Percentiles rank a stretch among this genome's conserved stretches.
These are phyloP conservation scores for Dichetophora obliterata DNA, from an alignment of 2,888 invertebrate species.

Conservation along the genomic window DNA sequence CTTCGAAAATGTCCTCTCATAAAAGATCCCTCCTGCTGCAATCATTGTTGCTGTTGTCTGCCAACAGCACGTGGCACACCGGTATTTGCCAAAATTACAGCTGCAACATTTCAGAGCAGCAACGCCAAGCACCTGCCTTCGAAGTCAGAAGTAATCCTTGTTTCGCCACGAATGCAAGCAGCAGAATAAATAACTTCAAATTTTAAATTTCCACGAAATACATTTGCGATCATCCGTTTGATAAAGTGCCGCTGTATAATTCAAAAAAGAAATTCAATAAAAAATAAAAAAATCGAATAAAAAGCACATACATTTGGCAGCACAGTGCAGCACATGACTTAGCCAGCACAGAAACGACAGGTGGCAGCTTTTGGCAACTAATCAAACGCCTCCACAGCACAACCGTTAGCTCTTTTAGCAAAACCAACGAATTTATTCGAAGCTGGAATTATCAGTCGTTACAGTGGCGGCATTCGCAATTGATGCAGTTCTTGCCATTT, in stretches of 20 bases:
- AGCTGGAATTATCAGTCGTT: not conserved
- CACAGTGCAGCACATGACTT: not conserved
- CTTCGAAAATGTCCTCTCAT: too few species aligned
- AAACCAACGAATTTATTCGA: constrained; percentile 15
- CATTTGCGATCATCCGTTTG: constrained; percentile 31
- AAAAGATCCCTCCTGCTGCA: too few species aligned
- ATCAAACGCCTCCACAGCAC: constrained; percentile 28
- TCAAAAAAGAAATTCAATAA: not conserved
- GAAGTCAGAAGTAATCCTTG: not conserved
- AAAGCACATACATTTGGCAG: not conserved
- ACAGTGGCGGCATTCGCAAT: not conserved
- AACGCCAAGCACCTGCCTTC: constrained; percentile 19
- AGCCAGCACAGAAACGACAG: constrained; percentile 20
- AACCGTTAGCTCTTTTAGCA: constrained; percentile 19
- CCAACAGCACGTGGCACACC: constrained; percentile 14
- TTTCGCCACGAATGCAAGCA: not conserved
- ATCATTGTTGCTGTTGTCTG: not conserved
- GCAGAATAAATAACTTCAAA: constrained; percentile 1
- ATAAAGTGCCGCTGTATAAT: constrained; percentile 25
- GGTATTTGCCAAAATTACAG: not conserved
- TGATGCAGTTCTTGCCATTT: not conserved
- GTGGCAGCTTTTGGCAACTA: constrained; percentile 26
- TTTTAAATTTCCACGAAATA: constrained; percentile 27
- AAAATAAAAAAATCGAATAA: not conserved
- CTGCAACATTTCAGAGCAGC: not conserved